phyloP scores from a whole-genome alignment of 2,113 vertebrate genomes.

The Micronisus gabar region DNA sequence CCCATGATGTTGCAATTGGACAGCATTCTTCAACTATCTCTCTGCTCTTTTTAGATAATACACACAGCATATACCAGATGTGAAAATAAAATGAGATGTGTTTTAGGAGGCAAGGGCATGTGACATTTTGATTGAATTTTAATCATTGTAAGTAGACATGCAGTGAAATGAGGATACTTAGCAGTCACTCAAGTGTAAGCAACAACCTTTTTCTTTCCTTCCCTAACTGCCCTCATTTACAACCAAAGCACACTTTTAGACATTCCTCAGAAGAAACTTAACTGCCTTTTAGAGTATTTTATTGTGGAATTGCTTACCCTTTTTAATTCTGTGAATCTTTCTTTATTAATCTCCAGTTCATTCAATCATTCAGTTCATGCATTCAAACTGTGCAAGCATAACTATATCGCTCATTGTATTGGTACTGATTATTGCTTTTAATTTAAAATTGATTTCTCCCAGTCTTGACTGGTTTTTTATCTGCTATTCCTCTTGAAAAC shows the following conservation, averaged over 20 bases:
- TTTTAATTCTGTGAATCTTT: not conserved
- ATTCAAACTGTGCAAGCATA: not conserved
- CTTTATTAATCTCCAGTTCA: conserved; percentile 4
- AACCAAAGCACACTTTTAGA: not conserved
- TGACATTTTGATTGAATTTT: conserved; percentile 41
- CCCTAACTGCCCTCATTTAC: not conserved
- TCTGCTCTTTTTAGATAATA: conserved; percentile 7
- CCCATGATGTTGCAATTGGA: not conserved
- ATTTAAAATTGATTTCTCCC: not conserved
- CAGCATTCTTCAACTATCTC: conserved; percentile 18
- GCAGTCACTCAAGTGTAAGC: conserved; percentile 15
- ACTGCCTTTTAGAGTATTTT: not conserved
- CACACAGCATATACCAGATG: not conserved
- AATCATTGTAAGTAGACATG: conserved; percentile 31
- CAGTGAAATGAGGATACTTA: conserved; percentile 43
- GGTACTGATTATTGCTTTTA: not conserved
- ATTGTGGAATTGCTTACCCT: not conserved
- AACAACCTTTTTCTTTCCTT: conserved; percentile 2
- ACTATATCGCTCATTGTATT: not conserved
- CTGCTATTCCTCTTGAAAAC: not conserved
- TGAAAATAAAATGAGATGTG: conserved; percentile 34
- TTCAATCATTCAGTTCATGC: not conserved
- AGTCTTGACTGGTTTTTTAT: not conserved
- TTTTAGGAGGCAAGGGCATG: not conserved
- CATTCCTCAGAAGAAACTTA: not conserved